A percentile compares a stretch with the other conserved stretches of the same genome.
Conservation (phyloP, 2,797 vertebrate genomes). For the Enteromius viviparus region DNA sequence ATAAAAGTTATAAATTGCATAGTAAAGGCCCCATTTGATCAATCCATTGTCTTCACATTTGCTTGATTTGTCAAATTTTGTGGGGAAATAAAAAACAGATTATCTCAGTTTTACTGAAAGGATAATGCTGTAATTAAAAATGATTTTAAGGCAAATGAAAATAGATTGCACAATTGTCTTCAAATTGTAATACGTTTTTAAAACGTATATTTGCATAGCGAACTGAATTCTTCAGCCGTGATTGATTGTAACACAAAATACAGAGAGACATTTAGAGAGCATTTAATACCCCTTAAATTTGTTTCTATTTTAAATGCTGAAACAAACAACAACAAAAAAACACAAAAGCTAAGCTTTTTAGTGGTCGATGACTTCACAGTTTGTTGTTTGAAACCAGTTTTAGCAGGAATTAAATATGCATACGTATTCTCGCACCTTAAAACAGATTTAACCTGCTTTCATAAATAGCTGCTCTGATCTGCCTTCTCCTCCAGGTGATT, state of each 20-base stretch:
- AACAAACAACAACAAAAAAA: not conserved
- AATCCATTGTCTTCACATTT: constrained; percentile 21
- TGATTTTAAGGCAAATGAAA: constrained; percentile 65
- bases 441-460: constrained; percentile 4
- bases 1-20: constrained; percentile 40
- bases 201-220: constrained; percentile 77
- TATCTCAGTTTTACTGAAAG: constrained; percentile 1
- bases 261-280: constrained; percentile 25
- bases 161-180: constrained; percentile 70
- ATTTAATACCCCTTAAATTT: constrained; percentile 18
- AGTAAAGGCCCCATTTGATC: constrained; percentile 40
- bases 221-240: constrained; percentile 72
- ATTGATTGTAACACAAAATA: constrained; percentile 32
- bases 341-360: constrained; percentile 18
- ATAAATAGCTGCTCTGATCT: constrained; percentile 45
- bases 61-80: constrained; percentile 30
- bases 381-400: constrained; percentile 2
- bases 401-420: not conserved
- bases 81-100: constrained; percentile 3
- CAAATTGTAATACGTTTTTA: constrained; percentile 72
- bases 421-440: not conserved
- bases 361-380: not conserved
- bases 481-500: constrained; percentile 56
- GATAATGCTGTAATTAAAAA: constrained; percentile 3
- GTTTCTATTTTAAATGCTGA: not conserved